Evolutionary conservation across 2,113 vertebrate genomes (phyloP).

Genomic region (Syngnathus scovelli): DNA sequence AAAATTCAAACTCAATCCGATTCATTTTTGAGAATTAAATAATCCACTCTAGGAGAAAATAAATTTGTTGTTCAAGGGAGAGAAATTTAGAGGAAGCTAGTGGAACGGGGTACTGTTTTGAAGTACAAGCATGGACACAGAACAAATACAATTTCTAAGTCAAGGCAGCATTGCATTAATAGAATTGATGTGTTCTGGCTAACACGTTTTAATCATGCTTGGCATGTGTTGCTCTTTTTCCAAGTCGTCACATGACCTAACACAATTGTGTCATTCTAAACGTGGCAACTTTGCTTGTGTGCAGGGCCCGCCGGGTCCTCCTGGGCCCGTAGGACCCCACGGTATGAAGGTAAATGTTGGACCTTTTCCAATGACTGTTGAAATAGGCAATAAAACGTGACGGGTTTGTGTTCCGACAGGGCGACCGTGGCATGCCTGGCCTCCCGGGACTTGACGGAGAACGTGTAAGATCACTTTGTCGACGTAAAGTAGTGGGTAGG

Average conservation of each 20-base stretch:
- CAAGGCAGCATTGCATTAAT: background rate
- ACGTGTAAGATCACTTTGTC: slow-evolving; percentile 71
- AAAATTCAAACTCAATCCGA: no score
- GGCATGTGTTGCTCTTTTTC: slow-evolving; percentile 36
- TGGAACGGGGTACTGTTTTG: background rate
- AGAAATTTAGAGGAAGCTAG: no score
- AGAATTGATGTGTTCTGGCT: slow-evolving; percentile 10
- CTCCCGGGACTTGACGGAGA: slow-evolving; percentile 86
- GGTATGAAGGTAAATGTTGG: slow-evolving; percentile 81
- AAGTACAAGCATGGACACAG: background rate
- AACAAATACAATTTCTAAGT: background rate
- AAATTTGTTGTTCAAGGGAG: no score
- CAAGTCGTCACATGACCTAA: background rate
- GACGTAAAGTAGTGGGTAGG: background rate
- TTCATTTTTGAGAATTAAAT: no score
- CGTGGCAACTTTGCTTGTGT: background rate
- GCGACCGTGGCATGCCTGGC: slow-evolving; percentile 86
- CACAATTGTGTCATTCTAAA: background rate
- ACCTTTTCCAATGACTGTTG: background rate
- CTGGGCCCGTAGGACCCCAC: slow-evolving; percentile 83
- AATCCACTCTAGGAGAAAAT: no score
- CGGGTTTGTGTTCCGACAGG: slow-evolving; percentile 69
- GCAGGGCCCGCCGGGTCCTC: slow-evolving; percentile 79
- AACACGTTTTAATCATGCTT: slow-evolving; percentile 14
- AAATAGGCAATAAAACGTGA: background rate